Conservation (phyloP, 2,888 invertebrate genomes). For the Priapulus caudatus region DNA sequence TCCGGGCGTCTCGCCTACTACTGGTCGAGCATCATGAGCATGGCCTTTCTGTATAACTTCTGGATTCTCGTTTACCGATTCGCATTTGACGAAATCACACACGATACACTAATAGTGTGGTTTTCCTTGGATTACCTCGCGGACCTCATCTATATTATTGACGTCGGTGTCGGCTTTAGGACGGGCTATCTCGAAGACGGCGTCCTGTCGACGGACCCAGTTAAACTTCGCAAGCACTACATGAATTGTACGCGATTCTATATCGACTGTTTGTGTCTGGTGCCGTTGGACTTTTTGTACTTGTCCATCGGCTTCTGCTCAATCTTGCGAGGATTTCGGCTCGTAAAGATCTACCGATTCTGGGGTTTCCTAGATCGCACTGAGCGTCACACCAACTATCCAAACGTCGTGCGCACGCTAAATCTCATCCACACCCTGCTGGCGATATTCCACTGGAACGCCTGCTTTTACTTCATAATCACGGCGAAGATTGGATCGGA, state of each 20-base stretch:
- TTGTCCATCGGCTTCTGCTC: slow-evolving; percentile 89
- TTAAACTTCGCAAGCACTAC: slow-evolving; percentile 85
- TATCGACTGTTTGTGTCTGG: slow-evolving; percentile 92
- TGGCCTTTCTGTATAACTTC: slow-evolving; percentile 39
- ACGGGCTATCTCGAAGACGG: slow-evolving; percentile 96
- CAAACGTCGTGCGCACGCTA: slow-evolving; percentile 60
- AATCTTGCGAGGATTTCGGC: slow-evolving; percentile 81
- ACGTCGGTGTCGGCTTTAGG: slow-evolving; percentile 92
- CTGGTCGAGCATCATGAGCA: slow-evolving; percentile 46
- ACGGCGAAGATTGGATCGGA: slow-evolving; percentile 90
- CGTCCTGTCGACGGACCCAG: slow-evolving; percentile 87
- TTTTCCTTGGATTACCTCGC: slow-evolving; percentile 93
- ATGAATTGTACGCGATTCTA: slow-evolving; percentile 97
- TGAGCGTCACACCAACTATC: slow-evolving; percentile 96
- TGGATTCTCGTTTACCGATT: slow-evolving; percentile 81
- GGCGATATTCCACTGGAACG: slow-evolving; percentile 99
- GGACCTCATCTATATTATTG: slow-evolving; percentile 87
- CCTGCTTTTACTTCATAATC: slow-evolving; percentile 93
- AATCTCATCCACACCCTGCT: slow-evolving; percentile 64
- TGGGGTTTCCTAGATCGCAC: slow-evolving; percentile 98
- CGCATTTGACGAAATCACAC: slow-evolving; percentile 87
- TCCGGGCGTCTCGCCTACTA: slow-evolving; percentile 91
- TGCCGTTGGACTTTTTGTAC: slow-evolving; percentile 95
- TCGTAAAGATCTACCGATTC: slow-evolving; percentile 93
- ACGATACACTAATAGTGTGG: slow-evolving; percentile 80